Evolutionary conservation across 2,113 vertebrate species (phyloP).

Genomic region (Eulemur macaco): DNA sequence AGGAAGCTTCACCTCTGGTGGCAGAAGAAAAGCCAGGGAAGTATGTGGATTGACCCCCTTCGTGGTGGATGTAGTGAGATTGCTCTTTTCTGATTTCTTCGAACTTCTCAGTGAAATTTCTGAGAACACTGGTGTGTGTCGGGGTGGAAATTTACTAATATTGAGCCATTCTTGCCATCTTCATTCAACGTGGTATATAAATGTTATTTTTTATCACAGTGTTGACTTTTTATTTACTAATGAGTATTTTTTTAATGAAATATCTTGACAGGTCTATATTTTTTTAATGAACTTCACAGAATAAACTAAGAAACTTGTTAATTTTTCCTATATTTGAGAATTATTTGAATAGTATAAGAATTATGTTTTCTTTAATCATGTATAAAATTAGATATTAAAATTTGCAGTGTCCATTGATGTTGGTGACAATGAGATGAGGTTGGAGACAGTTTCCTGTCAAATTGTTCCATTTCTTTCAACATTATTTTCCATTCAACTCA

Average conservation of each 20-base stretch:
- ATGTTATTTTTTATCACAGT: neutral
- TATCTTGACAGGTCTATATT: neutral
- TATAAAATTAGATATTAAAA: neutral
- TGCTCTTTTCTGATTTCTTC: neutral
- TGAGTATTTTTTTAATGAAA: neutral
- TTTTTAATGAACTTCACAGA: neutral
- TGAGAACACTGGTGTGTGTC: neutral
- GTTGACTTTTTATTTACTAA: neutral
- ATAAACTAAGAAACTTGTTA: neutral
- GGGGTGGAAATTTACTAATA: neutral
- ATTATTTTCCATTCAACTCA: neutral
- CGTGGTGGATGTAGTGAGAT: neutral
- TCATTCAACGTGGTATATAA: neutral
- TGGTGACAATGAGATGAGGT: neutral
- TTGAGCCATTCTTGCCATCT: neutral
- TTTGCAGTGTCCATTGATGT: neutral
- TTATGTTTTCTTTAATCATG: neutral
- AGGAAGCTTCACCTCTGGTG: neutral
- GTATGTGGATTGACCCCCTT: neutral
- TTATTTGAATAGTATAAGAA: neutral
- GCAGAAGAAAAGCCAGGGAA: neutral
- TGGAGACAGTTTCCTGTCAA: neutral
- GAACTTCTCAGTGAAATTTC: neutral
- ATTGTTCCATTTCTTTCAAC: neutral
- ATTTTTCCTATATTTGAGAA: neutral